Percentiles rank a stretch among this genome's conserved stretches.
phyloP scores from a whole-genome alignment of 2,113 vertebrate genomes.

The Ageneiosus marmoratus region DNA sequence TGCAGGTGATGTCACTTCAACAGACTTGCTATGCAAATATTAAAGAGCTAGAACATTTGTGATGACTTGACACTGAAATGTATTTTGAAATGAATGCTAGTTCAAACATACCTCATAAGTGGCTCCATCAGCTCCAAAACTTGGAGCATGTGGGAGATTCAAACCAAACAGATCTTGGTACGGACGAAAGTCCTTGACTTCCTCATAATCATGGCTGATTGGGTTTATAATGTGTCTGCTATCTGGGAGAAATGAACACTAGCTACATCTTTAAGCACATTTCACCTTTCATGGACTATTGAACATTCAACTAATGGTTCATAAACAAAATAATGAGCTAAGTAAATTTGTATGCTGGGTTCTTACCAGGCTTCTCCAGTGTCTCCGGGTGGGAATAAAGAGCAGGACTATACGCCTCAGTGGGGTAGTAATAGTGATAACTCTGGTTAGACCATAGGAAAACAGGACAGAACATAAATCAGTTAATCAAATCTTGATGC shows the following conservation, averaged over 20 bases:
- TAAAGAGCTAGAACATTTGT: too few species aligned
- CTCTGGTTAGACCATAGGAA: slow-evolving; percentile 33
- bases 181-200: slow-evolving; percentile 54
- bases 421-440: slow-evolving; percentile 70
- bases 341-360: slow-evolving; percentile 2
- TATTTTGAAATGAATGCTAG: too few species aligned
- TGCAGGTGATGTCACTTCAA: not conserved
- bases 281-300: not conserved
- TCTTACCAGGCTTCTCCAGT: slow-evolving; percentile 56
- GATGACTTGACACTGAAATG: not conserved
- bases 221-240: slow-evolving; percentile 41
- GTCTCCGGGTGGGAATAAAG: slow-evolving; percentile 66
- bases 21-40: not conserved
- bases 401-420: slow-evolving; percentile 57
- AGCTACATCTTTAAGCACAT: not conserved
- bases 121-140: slow-evolving; percentile 32
- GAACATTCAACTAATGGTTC: not conserved
- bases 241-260: slow-evolving; percentile 42
- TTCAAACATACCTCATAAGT: too few species aligned
- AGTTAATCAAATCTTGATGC: not conserved
- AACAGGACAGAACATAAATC: not conserved
- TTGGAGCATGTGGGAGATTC: slow-evolving; percentile 42
- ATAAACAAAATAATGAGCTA: not conserved
- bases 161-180: slow-evolving; percentile 56
- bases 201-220: slow-evolving; percentile 64